These are phyloP conservation scores for Synergus laeviventris DNA, from an alignment of 2,888 invertebrate species.

Conservation along the genomic window DNA sequence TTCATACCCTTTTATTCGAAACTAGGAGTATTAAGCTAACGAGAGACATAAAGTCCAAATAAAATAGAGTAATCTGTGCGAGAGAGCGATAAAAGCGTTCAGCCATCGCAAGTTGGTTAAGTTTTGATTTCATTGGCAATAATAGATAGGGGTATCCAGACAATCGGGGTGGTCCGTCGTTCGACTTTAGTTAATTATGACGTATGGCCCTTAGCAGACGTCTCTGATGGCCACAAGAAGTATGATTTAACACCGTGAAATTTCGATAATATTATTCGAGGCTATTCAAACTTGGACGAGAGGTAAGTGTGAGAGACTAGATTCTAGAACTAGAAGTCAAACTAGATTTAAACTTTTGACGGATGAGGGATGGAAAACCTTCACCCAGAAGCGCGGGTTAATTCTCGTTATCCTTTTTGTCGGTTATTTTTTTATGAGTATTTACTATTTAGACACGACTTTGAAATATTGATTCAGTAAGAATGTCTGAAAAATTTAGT, in stretches of 20 bases:
- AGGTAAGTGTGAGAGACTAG: constrained; percentile 5
- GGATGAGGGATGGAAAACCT: constrained; percentile 17
- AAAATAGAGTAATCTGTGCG: constrained; percentile 20
- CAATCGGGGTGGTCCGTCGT: constrained; percentile 68
- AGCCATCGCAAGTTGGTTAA: constrained; percentile 23
- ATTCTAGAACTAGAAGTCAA: neutral
- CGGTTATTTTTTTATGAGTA: neutral
- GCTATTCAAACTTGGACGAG: constrained; percentile 18
- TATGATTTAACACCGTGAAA: constrained; percentile 53
- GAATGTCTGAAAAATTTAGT: neutral
- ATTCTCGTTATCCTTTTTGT: constrained; percentile 27
- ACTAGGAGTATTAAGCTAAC: neutral
- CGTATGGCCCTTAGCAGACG: constrained; percentile 58
- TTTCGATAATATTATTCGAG: constrained; percentile 41
- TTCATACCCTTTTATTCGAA: neutral
- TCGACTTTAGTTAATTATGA: constrained; percentile 67
- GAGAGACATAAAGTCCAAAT: neutral
- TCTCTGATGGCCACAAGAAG: constrained; percentile 38
- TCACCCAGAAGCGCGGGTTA: constrained; percentile 7
- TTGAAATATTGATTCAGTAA: neutral
- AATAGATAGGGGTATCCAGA: constrained; percentile 42
- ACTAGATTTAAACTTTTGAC: constrained; percentile 28
- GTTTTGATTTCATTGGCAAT: constrained; percentile 37
- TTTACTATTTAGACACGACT: neutral
- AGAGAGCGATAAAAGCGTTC: constrained; percentile 12